These are phyloP conservation scores for Germaria angustata DNA, from an alignment of 2,888 invertebrate species.

Conservation along the genomic window DNA sequence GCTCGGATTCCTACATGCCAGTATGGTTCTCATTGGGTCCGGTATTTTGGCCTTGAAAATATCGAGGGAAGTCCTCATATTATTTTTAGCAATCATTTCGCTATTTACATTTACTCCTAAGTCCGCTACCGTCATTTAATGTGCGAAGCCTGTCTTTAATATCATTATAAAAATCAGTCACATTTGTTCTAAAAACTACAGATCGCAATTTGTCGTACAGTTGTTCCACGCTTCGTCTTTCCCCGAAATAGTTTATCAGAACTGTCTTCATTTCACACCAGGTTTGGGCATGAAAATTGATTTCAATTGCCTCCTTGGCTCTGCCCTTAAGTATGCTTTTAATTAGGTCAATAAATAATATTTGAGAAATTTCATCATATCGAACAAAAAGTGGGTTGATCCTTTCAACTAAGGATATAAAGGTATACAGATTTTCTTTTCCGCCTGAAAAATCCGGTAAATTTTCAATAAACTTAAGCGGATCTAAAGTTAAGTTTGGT, in stretches of 20 bases:
- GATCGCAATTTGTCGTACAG: not conserved
- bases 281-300: not conserved
- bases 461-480: no score
- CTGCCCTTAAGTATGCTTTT: not conserved
- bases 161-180: not conserved
- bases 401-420: not conserved
- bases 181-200: not conserved
- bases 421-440: no score
- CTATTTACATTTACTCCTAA: not conserved
- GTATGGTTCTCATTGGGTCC: not conserved
- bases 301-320: not conserved
- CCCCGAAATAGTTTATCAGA: not conserved
- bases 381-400: not conserved
- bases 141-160: not conserved
- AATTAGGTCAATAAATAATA: not conserved
- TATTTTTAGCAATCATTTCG: not conserved
- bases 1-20: not conserved
- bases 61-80: not conserved
- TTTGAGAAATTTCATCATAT: not conserved
- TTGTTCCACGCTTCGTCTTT: not conserved
- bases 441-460: no score
- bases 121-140: not conserved
- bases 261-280: not conserved
- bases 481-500: no score
- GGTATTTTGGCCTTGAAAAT: not conserved